These are phyloP conservation scores for Drosophila arizonae DNA, from an alignment of 1,140 invertebrate genomes.

Conservation along the genomic window DNA sequence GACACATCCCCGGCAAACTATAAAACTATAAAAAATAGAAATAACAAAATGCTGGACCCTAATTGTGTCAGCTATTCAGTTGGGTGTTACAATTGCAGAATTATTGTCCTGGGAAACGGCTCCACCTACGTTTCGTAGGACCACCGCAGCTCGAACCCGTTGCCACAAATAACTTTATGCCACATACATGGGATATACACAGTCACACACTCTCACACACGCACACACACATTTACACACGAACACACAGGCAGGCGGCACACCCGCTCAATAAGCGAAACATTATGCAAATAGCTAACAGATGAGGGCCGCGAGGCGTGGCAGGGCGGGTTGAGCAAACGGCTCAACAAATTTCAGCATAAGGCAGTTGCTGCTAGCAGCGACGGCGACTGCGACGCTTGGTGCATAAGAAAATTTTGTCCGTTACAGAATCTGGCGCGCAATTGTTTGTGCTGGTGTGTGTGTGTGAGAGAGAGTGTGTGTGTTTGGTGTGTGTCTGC, in stretches of 20 bases:
- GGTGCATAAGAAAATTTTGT: constrained; percentile 75
- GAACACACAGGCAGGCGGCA: constrained; percentile 1
- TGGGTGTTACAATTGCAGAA: constrained; percentile 76
- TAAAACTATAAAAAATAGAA: neutral
- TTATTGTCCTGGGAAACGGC: constrained; percentile 76
- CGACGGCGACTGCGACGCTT: constrained; percentile 17
- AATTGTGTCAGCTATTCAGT: constrained; percentile 15
- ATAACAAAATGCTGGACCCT: neutral
- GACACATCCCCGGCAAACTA: constrained; percentile 37
- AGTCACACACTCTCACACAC: neutral
- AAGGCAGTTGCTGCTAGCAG: constrained; percentile 17
- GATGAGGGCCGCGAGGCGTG: neutral
- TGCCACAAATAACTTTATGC: constrained; percentile 5
- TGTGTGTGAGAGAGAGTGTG: constrained; percentile 7
- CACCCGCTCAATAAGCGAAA: constrained; percentile 47
- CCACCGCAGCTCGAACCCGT: constrained; percentile 36
- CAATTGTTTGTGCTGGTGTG: constrained; percentile 27
- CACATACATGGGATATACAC: neutral
- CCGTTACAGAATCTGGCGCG: constrained; percentile 79
- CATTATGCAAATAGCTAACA: constrained; percentile 43
- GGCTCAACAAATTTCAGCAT: constrained; percentile 50
- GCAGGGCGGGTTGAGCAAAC: constrained; percentile 8
- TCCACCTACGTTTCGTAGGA: constrained; percentile 73
- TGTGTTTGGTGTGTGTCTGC: constrained; percentile 44
- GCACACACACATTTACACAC: neutral